Percentiles rank a stretch among this genome's conserved stretches.
phyloP scores from a whole-genome alignment of 2,888 invertebrate species.

The Aradus depressus region DNA sequence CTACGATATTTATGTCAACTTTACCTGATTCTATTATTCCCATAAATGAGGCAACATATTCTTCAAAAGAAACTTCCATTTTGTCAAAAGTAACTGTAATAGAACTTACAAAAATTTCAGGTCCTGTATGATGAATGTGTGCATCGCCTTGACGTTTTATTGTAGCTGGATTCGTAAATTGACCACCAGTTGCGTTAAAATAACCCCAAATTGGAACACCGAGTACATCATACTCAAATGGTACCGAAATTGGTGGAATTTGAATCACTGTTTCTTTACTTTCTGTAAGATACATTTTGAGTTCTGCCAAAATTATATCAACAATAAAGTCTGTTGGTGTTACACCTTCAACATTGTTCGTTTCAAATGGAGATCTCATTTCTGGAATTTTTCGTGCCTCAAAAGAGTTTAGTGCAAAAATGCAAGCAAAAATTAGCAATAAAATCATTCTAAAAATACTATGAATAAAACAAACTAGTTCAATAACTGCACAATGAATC shows the following conservation, averaged over 20 bases:
- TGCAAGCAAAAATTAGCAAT: too few relatives aligned
- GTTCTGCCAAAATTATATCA: conserved; percentile 12
- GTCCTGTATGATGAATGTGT: conserved; percentile 7
- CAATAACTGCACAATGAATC: too few relatives aligned
- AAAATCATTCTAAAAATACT: too few relatives aligned
- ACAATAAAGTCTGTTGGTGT: conserved; percentile 17
- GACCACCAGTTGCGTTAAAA: conserved; percentile 18
- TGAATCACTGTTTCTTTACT: conserved; percentile 13
- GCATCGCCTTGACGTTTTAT: conserved; percentile 16
- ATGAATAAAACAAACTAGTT: too few relatives aligned
- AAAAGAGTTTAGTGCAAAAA: too few relatives aligned
- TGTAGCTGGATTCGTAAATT: conserved; percentile 20
- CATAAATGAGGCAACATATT: conserved; percentile 14
- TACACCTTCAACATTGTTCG: too few relatives aligned
- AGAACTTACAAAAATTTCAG: conserved; percentile 3
- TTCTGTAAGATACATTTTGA: conserved; percentile 12
- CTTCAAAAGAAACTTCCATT: conserved; percentile 19
- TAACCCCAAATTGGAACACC: conserved; percentile 18
- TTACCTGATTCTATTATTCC: conserved; percentile 18
- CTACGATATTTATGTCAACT: background rate
- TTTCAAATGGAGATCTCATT: too few relatives aligned
- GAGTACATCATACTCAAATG: conserved; percentile 16
- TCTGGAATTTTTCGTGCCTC: too few relatives aligned
- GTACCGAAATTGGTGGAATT: conserved; percentile 16
- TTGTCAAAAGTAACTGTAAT: conserved; percentile 19